These are phyloP conservation scores for Spongilla lacustris DNA, from an alignment of 37 sponge, comb jelly and placozoan genomes.

Conservation along the genomic window DNA sequence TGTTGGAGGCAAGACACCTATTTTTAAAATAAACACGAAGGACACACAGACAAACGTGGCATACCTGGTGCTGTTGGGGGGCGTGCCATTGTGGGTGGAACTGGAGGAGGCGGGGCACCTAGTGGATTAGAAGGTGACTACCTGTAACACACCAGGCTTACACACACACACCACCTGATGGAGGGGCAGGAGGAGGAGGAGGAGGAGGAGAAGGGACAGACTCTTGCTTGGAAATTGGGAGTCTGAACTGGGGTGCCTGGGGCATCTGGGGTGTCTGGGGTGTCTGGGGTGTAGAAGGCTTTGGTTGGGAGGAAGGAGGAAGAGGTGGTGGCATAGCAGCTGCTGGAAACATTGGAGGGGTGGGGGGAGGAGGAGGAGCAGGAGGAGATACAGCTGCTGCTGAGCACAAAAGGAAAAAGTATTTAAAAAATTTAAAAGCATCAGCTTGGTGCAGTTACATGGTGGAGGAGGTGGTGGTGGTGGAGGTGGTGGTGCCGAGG, in stretches of 20 bases:
- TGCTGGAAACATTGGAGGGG: constrained; percentile 13
- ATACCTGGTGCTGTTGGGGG: too few species aligned
- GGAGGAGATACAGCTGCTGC: too few species aligned
- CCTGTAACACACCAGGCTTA: not conserved
- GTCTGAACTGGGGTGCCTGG: too few species aligned
- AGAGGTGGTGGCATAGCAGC: constrained; percentile 10
- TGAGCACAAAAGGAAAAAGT: not conserved
- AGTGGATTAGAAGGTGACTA: not conserved
- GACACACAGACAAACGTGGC: too few species aligned
- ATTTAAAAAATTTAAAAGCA: not conserved
- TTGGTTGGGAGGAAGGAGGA: constrained; percentile 9
- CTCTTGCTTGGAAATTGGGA: not conserved
- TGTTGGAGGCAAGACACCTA: too few species aligned
- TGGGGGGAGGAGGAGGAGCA: constrained; percentile 10
- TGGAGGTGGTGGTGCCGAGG: constrained; percentile 8
- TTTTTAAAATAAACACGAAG: too few species aligned
- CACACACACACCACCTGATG: constrained; percentile 17
- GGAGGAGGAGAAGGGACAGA: not conserved
- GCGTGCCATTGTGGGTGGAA: not conserved
- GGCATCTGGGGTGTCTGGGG: too few species aligned
- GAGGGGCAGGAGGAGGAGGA: too few species aligned
- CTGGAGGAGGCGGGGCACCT: not conserved
- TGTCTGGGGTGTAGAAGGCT: not conserved
- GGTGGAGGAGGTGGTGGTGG: constrained; percentile 27
- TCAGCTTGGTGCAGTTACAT: not conserved